Base-by-base conservation (phyloP, 2,888 invertebrate genomes). In the Ochropleura plecta region DNA sequence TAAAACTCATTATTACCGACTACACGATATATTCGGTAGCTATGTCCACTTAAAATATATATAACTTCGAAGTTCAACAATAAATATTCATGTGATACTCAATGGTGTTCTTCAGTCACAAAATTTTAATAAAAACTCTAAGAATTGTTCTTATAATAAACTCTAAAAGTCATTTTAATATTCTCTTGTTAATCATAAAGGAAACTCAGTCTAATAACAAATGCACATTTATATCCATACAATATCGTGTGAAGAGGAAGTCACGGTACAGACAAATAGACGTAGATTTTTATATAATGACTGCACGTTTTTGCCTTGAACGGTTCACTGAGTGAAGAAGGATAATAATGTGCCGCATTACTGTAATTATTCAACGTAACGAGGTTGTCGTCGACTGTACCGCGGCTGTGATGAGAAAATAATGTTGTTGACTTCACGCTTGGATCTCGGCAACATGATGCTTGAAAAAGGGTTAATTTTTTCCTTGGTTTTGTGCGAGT, bases 331-430 rank as follows among this genome's bases (percentile, higher is more conserved):
- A 75, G 76, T 62, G 82, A 76, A 86, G 84, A 76, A 85, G 83
- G 89, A 86, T 90, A 88, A 46, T 91, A 91, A 88, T 89, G 88
- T 88, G 84, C 79, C 68, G 79, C 83, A 88, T 90, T 88, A 88
- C 75, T 42, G 85, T 88, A 90, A 91, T 91, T 90, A 90, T 90
- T 90, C 86, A 88, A 78, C 78, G 69, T 85, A 90, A 90, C 81
- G 81, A 86, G 83, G 77, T 84, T 89, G 90, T 89, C 86, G 82
- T 44, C 86, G 88, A 89, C 55, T 59, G 59, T 59, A 59, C 59
- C 59, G 76, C 66, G 65, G 51, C 64, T 44, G 16, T 5, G 14
- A 87, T 86, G 87, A 85, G 84, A 83, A 89, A 87, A 86, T 84
- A 86, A 53, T 85, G 83, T 81, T 82, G 81, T 85, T 83, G 79